Base-by-base conservation (phyloP, 2,113 vertebrate genomes). In the Psilopsiagon aurifrons region DNA sequence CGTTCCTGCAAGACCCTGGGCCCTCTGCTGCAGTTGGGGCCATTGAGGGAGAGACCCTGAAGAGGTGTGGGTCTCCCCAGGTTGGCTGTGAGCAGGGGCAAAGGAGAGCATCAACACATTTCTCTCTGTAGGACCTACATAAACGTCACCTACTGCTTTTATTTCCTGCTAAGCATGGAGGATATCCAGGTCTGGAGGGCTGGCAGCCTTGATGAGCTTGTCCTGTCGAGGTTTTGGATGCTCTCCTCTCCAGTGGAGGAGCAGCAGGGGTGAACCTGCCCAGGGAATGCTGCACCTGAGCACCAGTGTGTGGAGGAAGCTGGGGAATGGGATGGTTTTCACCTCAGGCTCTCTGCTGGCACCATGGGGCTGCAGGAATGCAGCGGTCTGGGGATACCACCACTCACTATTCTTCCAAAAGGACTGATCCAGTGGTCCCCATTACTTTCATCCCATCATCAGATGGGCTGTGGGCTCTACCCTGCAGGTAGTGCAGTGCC, bases 151-250 rank as follows among this genome's bases (percentile, higher is more conserved):
- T 86, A 82, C 68, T 83, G 69, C 77, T 91, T 96, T 96, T 97
- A 96, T 95, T 97, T 96, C 91, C 89, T 64, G 83, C 39, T 82
- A 90, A 96, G 88, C 67, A 74, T 1, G 2, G 69, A 93, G 60
- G 68, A 43, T 86, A 57, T 75, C 77, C 74, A 55, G 74, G 66
- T 41, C 77, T 27, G 80, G 55, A 91, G 80, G 68, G 86, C 59
- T 70, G 79, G 86, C 59, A 86, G 83, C 71, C 80, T 94, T 86
- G 83, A 64, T 70, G 88, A 83, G 76, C 11, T 86, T 83, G 60
- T 83, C 17, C 64, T 77, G 37, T 54, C 0, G 2, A 86, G 12
- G 55, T 70, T 83, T 63, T 0, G 1, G 43, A 24, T 41, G 54
- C 59, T 93, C 19, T 91, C 29, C 70, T 69, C 64, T 76, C 27